phyloP scores from a whole-genome alignment of 2,888 invertebrate species.

The Polia nebulosa region DNA sequence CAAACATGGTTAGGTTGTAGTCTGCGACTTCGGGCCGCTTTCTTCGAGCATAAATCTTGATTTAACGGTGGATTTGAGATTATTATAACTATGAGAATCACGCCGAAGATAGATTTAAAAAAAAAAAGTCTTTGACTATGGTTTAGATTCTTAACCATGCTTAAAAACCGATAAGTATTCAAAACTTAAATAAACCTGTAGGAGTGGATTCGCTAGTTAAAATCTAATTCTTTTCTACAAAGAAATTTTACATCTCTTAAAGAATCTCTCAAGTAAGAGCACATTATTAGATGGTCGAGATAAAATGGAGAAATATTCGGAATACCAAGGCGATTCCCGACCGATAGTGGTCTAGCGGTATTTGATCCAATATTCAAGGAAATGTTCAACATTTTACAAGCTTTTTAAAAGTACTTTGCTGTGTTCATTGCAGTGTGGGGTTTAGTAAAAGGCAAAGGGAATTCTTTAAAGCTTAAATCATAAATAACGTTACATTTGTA shows the following conservation, averaged over 20 bases:
- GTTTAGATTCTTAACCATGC: not conserved
- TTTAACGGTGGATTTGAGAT: not conserved
- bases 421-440: conserved; percentile 21
- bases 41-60: not conserved
- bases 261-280: conserved; percentile 28
- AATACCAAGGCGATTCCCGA: conserved; percentile 49
- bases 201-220: not conserved
- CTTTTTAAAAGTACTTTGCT: conserved; percentile 22
- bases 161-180: not conserved
- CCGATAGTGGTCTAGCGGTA: conserved; percentile 47
- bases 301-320: conserved; percentile 53
- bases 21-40: not conserved
- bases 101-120: too few species aligned
- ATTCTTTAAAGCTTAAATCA: not conserved
- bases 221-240: not conserved
- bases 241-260: conserved; percentile 7
- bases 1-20: conserved; percentile 7
- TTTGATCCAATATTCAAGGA: conserved; percentile 57
- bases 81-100: not conserved
- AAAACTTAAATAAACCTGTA: not conserved
- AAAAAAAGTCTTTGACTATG: too few species aligned
- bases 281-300: conserved; percentile 51
- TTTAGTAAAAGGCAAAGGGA: not conserved
- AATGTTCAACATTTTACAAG: conserved; percentile 44
- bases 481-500: not conserved